These are phyloP conservation scores for Coleophora flavipennella DNA, from an alignment of 2,888 invertebrate genomes.

Conservation along the genomic window DNA sequence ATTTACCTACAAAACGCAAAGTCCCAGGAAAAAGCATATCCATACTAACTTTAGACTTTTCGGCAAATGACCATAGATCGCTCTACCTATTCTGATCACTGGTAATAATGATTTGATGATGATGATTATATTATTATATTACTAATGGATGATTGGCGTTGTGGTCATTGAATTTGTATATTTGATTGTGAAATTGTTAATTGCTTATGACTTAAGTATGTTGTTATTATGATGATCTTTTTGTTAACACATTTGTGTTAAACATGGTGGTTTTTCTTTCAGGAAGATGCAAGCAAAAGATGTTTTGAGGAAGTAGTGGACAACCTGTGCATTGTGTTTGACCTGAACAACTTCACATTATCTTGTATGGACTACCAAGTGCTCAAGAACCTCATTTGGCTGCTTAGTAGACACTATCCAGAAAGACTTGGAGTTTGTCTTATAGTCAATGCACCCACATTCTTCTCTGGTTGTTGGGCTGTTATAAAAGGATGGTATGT, in stretches of 20 bases:
- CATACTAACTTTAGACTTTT: too few species aligned
- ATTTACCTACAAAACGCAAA: too few species aligned
- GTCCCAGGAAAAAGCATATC: too few species aligned
- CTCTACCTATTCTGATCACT: too few species aligned
- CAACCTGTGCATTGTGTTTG: constrained; percentile 85
- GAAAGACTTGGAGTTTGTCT: constrained; percentile 84
- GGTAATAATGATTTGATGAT: too few species aligned
- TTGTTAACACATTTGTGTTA: too few species aligned
- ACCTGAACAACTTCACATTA: constrained; percentile 80
- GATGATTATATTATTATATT: too few species aligned
- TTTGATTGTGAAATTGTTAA: too few species aligned
- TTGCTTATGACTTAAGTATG: background rate
- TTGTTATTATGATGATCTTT: background rate
- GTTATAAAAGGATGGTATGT: constrained; percentile 81
- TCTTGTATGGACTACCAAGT: constrained; percentile 87
- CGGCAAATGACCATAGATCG: too few species aligned
- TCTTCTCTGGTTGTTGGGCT: constrained; percentile 85
- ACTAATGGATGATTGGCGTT: too few species aligned
- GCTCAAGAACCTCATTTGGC: constrained; percentile 84
- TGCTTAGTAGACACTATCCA: constrained; percentile 83
- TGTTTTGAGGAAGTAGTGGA: constrained; percentile 87
- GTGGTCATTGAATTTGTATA: too few species aligned
- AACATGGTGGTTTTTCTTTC: constrained; percentile 4
- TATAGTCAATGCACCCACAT: constrained; percentile 80
- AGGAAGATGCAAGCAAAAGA: constrained; percentile 83